These are phyloP conservation scores for Amblyteles armatorius DNA, from an alignment of 2,888 invertebrate genomes.

Conservation along the genomic window DNA sequence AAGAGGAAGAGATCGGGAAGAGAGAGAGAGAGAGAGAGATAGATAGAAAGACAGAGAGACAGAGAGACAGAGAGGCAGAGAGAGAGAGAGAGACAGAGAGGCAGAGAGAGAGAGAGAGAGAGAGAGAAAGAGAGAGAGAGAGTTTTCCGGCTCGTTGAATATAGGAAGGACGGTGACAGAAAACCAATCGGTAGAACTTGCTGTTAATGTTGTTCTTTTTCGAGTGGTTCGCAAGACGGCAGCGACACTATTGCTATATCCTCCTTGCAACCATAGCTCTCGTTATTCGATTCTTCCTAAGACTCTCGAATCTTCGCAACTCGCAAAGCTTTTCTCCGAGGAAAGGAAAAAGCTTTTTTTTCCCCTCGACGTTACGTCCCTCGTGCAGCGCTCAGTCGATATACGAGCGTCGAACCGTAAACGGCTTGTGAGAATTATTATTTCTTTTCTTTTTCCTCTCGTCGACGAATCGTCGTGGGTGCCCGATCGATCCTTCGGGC, in stretches of 20 bases:
- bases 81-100: slow-evolving; percentile 23
- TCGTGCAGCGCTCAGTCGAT: background rate
- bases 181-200: slow-evolving; percentile 21
- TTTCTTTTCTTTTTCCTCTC: background rate
- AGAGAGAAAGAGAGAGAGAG: slow-evolving; percentile 54
- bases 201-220: background rate
- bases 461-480: background rate
- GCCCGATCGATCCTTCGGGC: slow-evolving; percentile 22
- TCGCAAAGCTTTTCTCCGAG: background rate
- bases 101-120: slow-evolving; percentile 24
- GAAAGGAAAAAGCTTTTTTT: background rate
- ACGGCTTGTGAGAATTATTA: background rate
- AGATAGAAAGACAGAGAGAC: slow-evolving; percentile 25
- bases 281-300: background rate
- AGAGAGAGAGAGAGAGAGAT: slow-evolving; percentile 10
- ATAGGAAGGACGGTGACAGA: slow-evolving; percentile 54
- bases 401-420: background rate
- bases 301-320: background rate
- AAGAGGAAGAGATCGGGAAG: slow-evolving; percentile 46
- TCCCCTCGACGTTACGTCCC: background rate
- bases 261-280: background rate
- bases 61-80: background rate
- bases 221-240: background rate
- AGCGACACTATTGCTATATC: slow-evolving; percentile 21
- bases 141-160: slow-evolving; percentile 11